phyloP scores from a whole-genome alignment of 2,797 vertebrate species.

The Enteromius mattozi region DNA sequence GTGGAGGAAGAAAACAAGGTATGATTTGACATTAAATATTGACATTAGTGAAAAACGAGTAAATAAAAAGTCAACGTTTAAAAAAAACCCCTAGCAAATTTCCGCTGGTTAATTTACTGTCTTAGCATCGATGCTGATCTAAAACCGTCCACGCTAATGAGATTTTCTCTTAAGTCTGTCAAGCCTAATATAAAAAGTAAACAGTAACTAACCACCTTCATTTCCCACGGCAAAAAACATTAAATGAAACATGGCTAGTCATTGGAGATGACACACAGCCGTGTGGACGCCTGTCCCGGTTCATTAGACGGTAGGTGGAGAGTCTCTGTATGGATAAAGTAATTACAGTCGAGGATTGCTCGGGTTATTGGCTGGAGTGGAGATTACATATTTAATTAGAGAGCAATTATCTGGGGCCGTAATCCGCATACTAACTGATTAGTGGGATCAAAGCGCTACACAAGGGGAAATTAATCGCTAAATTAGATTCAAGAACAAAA shows the following conservation, averaged over 20 bases:
- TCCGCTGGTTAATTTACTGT: not conserved
- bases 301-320: slow-evolving; percentile 42
- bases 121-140: not conserved
- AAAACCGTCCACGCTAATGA: slow-evolving; percentile 11
- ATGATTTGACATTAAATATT: not conserved
- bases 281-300: slow-evolving; percentile 39
- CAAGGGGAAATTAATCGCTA: slow-evolving; percentile 45
- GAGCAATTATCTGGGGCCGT: slow-evolving; percentile 49
- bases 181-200: slow-evolving; percentile 43
- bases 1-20: slow-evolving; percentile 12
- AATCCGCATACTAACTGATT: slow-evolving; percentile 50
- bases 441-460: slow-evolving; percentile 38
- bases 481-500: slow-evolving; percentile 43
- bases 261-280: slow-evolving; percentile 29
- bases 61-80: not conserved
- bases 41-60: not conserved
- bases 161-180: slow-evolving; percentile 30
- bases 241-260: slow-evolving; percentile 10
- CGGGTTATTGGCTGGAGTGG: slow-evolving; percentile 50
- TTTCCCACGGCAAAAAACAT: slow-evolving; percentile 23
- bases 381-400: slow-evolving; percentile 55
- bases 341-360: slow-evolving; percentile 45
- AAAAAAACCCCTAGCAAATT: not conserved
- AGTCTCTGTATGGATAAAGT: slow-evolving; percentile 47
- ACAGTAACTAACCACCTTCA: slow-evolving; percentile 35